phyloP scores from a whole-genome alignment of 2,888 invertebrate genomes.

The Lissonota sp. region DNA sequence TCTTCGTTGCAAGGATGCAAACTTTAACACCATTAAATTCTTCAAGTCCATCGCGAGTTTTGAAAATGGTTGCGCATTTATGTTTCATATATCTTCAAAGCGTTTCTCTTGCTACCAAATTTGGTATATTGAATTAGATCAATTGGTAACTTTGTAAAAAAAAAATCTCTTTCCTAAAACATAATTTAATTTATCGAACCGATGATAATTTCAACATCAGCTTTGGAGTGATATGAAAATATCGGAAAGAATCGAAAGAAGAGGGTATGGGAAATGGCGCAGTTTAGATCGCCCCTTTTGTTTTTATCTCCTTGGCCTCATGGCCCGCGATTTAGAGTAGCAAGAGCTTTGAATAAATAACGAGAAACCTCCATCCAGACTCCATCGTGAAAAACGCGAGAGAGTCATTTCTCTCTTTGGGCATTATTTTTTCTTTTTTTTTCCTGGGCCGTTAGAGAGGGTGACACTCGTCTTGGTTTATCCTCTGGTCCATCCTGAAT shows the following conservation, averaged over 20 bases:
- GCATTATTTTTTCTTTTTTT: background rate
- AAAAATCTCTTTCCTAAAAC: too few relatives aligned
- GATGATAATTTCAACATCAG: background rate
- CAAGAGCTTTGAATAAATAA: slow-evolving; percentile 70
- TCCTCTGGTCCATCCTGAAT: slow-evolving; percentile 23
- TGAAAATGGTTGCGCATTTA: too few relatives aligned
- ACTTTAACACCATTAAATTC: too few relatives aligned
- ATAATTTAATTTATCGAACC: background rate
- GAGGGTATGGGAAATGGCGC: background rate
- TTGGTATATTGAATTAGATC: too few relatives aligned
- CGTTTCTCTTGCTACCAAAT: too few relatives aligned
- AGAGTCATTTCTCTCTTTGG: slow-evolving; percentile 23
- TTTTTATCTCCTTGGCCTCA: slow-evolving; percentile 34
- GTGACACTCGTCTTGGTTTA: slow-evolving; percentile 9
- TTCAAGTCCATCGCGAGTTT: too few relatives aligned
- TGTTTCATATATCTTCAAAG: too few relatives aligned
- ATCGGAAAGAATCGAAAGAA: slow-evolving; percentile 28
- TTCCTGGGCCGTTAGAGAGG: slow-evolving; percentile 25
- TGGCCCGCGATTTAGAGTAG: slow-evolving; percentile 65
- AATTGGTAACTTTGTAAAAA: too few relatives aligned
- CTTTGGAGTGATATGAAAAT: background rate
- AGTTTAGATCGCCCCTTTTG: background rate
- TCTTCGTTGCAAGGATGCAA: too few relatives aligned
- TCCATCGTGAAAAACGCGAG: background rate
- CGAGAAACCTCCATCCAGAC: slow-evolving; percentile 25